Conservation (phyloP, 2,797 vertebrate genomes). For the Artibeus jamaicensis region DNA sequence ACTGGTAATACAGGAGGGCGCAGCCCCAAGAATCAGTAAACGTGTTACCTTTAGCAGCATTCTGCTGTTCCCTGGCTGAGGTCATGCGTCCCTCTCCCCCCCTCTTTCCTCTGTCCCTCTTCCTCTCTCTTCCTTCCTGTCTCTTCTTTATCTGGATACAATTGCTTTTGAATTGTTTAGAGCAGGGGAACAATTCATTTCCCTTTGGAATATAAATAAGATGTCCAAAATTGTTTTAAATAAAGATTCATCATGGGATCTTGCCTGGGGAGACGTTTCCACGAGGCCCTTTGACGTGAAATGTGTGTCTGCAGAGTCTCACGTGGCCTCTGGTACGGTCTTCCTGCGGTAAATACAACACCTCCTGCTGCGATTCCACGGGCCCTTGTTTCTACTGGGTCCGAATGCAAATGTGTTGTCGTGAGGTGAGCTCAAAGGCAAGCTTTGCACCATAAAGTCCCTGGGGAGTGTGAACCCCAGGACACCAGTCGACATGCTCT, state of each 20-base stretch:
- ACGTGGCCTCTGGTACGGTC: neutral
- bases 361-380: neutral
- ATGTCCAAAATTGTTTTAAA: neutral
- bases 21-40: neutral
- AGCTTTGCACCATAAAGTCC: neutral
- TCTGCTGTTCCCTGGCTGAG: neutral
- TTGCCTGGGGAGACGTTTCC: neutral
- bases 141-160: neutral
- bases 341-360: neutral
- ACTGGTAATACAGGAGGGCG: neutral
- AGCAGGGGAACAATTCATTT: neutral
- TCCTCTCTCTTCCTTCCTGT: neutral
- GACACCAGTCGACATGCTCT: constrained; percentile 37
- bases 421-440: neutral
- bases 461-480: neutral
- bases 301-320: neutral
- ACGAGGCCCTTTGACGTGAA: neutral
- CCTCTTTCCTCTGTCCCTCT: neutral
- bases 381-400: neutral
- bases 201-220: neutral
- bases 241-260: neutral
- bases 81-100: neutral
- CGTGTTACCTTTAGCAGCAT: neutral
- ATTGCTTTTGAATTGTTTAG: neutral
- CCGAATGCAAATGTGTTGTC: neutral